phyloP scores from a whole-genome alignment of 2,797 vertebrate species.

The Hybognathus amarus region DNA sequence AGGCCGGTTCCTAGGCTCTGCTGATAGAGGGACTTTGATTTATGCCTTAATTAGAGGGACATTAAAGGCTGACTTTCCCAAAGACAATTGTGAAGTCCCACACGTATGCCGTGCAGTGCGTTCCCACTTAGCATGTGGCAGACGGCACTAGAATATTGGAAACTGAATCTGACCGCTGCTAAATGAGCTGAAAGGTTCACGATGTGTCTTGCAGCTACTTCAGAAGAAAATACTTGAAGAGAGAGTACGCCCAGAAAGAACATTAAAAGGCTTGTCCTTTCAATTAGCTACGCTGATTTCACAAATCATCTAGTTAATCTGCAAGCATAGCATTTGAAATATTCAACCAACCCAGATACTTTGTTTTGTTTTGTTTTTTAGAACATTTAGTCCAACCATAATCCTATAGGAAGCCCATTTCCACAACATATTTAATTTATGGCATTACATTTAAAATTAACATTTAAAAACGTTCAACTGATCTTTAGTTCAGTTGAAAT shows the following conservation, averaged over 20 bases:
- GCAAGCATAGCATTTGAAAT: background rate
- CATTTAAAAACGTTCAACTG: too few relatives aligned
- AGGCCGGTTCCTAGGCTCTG: constrained; percentile 70
- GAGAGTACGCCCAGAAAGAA: background rate
- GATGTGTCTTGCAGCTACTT: background rate
- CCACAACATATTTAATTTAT: too few relatives aligned
- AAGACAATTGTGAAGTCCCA: constrained; percentile 70
- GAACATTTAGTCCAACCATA: background rate
- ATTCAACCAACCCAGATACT: background rate
- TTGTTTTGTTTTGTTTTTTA: background rate
- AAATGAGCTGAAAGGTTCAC: constrained; percentile 41
- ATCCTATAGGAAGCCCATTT: background rate
- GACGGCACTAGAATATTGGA: constrained; percentile 62
- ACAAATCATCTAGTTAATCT: background rate
- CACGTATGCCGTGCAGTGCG: constrained; percentile 64
- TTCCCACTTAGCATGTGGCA: constrained; percentile 65
- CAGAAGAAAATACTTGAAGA: constrained; percentile 7
- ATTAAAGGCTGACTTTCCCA: constrained; percentile 76
- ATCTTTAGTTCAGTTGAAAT: too few relatives aligned
- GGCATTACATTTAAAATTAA: too few relatives aligned
- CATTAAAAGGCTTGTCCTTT: background rate
- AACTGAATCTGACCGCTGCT: constrained; percentile 64
- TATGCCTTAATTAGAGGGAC: constrained; percentile 80
- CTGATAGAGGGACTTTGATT: constrained; percentile 80
- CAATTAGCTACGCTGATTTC: background rate